Conservation (phyloP, 2,888 invertebrate genomes). For the Empis stercorea region DNA sequence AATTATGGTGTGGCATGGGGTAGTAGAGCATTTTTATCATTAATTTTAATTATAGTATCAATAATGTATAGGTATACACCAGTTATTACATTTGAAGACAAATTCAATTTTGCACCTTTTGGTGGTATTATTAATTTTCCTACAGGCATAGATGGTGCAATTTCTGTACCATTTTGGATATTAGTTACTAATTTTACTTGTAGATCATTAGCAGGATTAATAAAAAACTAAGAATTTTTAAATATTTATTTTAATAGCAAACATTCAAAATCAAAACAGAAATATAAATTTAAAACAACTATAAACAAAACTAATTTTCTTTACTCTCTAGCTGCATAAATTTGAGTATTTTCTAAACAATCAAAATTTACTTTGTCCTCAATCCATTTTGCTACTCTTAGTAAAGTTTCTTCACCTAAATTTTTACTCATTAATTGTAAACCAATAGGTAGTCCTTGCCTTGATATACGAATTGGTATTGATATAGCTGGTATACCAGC, state of each 20-base stretch:
- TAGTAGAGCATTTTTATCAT: constrained; percentile 28
- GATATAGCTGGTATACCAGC: constrained; percentile 88
- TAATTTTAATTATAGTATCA: constrained; percentile 31
- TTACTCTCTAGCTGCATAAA: constrained; percentile 17
- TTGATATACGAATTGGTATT: constrained; percentile 67
- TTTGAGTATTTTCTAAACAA: constrained; percentile 22
- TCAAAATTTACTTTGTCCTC: constrained; percentile 48
- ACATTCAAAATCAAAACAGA: neutral
- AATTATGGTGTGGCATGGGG: constrained; percentile 24
- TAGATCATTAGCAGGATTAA: neutral
- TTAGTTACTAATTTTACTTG: constrained; percentile 37
- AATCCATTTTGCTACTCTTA: constrained; percentile 70
- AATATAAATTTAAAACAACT: neutral
- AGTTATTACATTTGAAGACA: constrained; percentile 35
- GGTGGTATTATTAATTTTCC: constrained; percentile 39
- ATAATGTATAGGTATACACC: constrained; percentile 37
- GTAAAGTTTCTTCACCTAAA: constrained; percentile 59
- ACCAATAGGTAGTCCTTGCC: constrained; percentile 64
- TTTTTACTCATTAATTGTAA: constrained; percentile 77
- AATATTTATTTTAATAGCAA: neutral
- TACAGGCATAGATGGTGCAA: constrained; percentile 35
- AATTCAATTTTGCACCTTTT: constrained; percentile 37
- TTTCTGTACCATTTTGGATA: constrained; percentile 42
- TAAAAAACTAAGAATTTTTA: neutral
- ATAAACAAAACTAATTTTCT: neutral